These are phyloP conservation scores for Salmo trutta DNA, from an alignment of 2,797 vertebrate genomes.

Conservation along the genomic window DNA sequence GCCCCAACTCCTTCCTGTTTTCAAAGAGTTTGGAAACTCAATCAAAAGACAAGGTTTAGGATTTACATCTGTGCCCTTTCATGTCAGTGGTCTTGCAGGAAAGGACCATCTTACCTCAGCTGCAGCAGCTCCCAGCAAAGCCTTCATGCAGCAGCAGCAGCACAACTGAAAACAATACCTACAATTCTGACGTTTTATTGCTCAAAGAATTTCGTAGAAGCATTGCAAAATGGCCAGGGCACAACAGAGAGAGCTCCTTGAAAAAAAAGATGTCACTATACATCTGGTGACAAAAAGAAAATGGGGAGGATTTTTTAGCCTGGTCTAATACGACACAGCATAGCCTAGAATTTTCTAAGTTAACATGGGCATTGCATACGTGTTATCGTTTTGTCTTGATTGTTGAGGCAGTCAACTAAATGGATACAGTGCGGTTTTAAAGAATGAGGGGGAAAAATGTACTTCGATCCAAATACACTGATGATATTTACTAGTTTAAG, in stretches of 20 bases:
- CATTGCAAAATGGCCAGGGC: conserved; percentile 59
- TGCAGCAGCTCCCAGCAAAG: conserved; percentile 67
- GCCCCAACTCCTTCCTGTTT: conserved; percentile 70
- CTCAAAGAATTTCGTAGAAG: conserved; percentile 65
- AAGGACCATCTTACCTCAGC: conserved; percentile 71
- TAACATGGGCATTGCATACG: background rate
- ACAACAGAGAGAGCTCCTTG: conserved; percentile 57
- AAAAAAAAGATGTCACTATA: conserved; percentile 38
- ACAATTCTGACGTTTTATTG: conserved; percentile 56
- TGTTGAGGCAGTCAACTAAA: background rate
- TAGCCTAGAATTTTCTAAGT: no score
- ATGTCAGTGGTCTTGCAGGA: conserved; percentile 73
- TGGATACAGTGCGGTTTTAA: background rate
- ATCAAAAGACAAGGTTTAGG: conserved; percentile 73
- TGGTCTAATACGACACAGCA: no score
- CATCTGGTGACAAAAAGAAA: conserved; percentile 44
- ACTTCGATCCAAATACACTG: conserved; percentile 7
- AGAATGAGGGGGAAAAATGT: background rate
- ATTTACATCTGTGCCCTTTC: conserved; percentile 80
- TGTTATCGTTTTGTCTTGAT: background rate
- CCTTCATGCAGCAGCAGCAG: conserved; percentile 60
- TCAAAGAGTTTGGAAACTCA: conserved; percentile 74
- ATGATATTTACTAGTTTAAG: conserved; percentile 63
- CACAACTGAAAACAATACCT: conserved; percentile 65
- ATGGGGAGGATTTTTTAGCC: background rate